Conservation (phyloP, 2,113 vertebrate genomes). For the Ramphastos sulfuratus region DNA sequence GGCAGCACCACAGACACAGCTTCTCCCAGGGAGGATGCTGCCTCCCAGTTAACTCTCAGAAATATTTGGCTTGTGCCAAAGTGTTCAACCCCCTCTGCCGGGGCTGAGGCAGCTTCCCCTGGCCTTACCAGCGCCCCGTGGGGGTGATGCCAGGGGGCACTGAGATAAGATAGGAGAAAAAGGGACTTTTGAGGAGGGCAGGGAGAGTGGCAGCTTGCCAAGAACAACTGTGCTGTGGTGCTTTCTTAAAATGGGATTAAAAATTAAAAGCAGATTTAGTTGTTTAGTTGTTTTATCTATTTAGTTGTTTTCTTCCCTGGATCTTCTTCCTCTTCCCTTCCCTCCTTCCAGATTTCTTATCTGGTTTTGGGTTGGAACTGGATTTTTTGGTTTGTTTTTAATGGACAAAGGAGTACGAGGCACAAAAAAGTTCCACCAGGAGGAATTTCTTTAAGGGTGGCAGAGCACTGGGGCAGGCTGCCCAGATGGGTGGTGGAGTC, state of each 20-base stretch:
- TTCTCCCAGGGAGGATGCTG: not conserved
- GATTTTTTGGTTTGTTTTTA: too few species aligned
- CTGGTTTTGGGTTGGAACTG: too few species aligned
- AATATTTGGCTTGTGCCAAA: fast-evolving
- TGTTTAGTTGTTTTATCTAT: too few species aligned
- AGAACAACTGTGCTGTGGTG: fast-evolving
- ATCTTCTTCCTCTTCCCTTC: not conserved
- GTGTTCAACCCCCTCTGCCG: not conserved
- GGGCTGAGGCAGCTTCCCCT: fast-evolving
- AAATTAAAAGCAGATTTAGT: not conserved
- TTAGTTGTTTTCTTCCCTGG: not conserved
- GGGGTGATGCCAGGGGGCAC: not conserved
- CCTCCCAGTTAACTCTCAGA: not conserved
- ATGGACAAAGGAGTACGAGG: too few species aligned
- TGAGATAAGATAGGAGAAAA: not conserved
- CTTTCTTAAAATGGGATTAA: not conserved
- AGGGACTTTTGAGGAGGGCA: not conserved
- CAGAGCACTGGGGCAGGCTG: too few species aligned
- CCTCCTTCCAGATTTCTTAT: not conserved
- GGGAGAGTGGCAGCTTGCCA: not conserved
- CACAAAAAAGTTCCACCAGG: too few species aligned
- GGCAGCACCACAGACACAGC: not conserved
- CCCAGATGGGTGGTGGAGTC: too few species aligned
- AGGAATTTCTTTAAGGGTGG: too few species aligned
- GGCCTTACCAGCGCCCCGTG: fast-evolving